Evolutionary conservation across 1,140 invertebrate species (phyloP), one percentile per base, ranked within the genome.

Genomic region (Camponotus pennsylvanicus): DNA sequence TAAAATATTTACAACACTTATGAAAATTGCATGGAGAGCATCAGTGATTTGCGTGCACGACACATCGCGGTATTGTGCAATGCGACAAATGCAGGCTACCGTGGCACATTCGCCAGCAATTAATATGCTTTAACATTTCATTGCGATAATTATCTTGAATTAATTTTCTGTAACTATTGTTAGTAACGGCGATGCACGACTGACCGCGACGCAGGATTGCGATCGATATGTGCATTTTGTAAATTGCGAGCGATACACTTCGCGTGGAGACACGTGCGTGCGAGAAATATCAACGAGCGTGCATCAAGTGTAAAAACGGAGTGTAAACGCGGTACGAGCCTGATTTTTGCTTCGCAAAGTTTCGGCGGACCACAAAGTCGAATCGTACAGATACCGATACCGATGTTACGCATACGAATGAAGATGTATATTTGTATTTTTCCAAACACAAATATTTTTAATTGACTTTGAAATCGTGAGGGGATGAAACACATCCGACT

Each of bases 121-220:
- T 84, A 78, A 76, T 80, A 69, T 66, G 61, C 73, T 52, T 69
- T 67, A 71, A 75, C 52, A 59, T 88, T 87, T 73, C 73, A 59
- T 88, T 75, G 67, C 37, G 82, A 88, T 88, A 86, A 88, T 89
- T 88, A 86, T 89, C 82, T 86, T 49, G 75, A 89, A 89, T 88
- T 78, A 89, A 89, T 85, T 78, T 88, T 70, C 55, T 64, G 67
- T 57, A 88, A 70, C 59, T 85, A 86, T 80, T 88, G 75, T 75
- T 70, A 85, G 52, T 37, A 42, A 42, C 63, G 6, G n/a, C 11
- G 42, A 32, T 37, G 61, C 49, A 40, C 61, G 21, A 18, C 11
- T 55, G n/a, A 52, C 71, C 64, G 70, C 42, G 18, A 70, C 15
- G 63, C 55, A 63, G 82, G 77, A 73, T 80, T 37, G n/a, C 34